phyloP scores from a whole-genome alignment of 23 tunicate genomes.

The Trididemnum clinides region DNA sequence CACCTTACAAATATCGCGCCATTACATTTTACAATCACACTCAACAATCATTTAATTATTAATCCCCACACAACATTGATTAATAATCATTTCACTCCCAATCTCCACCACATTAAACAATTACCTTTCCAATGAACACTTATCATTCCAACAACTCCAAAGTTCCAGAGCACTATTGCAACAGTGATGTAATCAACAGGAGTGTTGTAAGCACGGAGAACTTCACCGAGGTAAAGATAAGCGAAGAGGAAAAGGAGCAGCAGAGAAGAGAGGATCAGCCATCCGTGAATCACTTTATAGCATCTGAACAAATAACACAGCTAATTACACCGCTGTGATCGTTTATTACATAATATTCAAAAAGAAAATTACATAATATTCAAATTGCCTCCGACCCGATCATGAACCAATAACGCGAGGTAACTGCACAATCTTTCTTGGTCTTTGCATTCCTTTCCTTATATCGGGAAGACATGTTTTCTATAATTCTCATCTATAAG shows the following conservation, averaged over 20 bases:
- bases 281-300: constrained; percentile 90
- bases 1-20: too few relatives aligned
- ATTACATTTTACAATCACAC: neutral
- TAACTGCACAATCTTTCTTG: too few relatives aligned
- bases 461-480: too few relatives aligned
- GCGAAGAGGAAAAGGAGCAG: constrained; percentile 82
- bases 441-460: too few relatives aligned
- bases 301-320: constrained; percentile 63
- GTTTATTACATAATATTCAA: too few relatives aligned
- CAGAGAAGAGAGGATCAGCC: constrained; percentile 83
- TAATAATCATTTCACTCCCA: constrained; percentile 8
- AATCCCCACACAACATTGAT: neutral
- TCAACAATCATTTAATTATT: constrained; percentile 9
- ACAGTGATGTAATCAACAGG: constrained; percentile 82
- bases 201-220: constrained; percentile 81
- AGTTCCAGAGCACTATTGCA: constrained; percentile 88
- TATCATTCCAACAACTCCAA: constrained; percentile 96
- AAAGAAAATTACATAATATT: too few relatives aligned
- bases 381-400: too few relatives aligned
- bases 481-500: too few relatives aligned
- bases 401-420: too few relatives aligned
- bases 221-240: constrained; percentile 77
- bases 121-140: constrained; percentile 99
- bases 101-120: neutral
- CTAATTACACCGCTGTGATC: too few relatives aligned